Percentiles rank a stretch among this genome's conserved stretches.
Evolutionary conservation across 1,140 invertebrate species (phyloP).

Genomic region (Plectrocnemia conspersa): DNA sequence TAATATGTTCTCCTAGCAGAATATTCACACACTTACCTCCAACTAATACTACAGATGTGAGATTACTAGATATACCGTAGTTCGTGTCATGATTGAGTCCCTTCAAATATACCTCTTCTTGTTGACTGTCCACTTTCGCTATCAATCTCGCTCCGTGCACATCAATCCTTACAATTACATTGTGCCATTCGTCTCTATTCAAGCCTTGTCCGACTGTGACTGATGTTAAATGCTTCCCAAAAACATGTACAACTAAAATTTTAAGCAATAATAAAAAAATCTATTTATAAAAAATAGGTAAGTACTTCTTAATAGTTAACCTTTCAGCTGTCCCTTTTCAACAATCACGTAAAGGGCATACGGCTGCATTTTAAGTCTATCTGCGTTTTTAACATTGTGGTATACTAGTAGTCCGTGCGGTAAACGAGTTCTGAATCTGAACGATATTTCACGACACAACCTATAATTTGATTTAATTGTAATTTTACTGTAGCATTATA

Average conservation of each 20-base stretch:
- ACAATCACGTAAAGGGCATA: constrained; percentile 86
- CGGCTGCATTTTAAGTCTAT: constrained; percentile 63
- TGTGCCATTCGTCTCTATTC: constrained; percentile 86
- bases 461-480: constrained; percentile 48
- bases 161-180: constrained; percentile 74
- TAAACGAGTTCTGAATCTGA: constrained; percentile 78
- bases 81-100: constrained; percentile 74
- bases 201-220: constrained; percentile 82
- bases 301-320: no score
- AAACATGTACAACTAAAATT: constrained; percentile 73
- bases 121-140: constrained; percentile 76
- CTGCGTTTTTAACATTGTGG: constrained; percentile 81
- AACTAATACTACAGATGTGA: constrained; percentile 81
- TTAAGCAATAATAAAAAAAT: constrained; percentile 2
- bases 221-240: constrained; percentile 78
- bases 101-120: constrained; percentile 72
- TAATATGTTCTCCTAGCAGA: no score
- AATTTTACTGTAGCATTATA: background rate
- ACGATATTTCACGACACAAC: constrained; percentile 79
- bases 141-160: constrained; percentile 74
- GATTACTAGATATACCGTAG: constrained; percentile 77
- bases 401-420: constrained; percentile 83
- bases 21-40: constrained; percentile 73
- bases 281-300: background rate
- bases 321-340: constrained; percentile 80